Base-by-base conservation (phyloP, 2,113 vertebrate genomes). In the Ammodytes marinus region DNA sequence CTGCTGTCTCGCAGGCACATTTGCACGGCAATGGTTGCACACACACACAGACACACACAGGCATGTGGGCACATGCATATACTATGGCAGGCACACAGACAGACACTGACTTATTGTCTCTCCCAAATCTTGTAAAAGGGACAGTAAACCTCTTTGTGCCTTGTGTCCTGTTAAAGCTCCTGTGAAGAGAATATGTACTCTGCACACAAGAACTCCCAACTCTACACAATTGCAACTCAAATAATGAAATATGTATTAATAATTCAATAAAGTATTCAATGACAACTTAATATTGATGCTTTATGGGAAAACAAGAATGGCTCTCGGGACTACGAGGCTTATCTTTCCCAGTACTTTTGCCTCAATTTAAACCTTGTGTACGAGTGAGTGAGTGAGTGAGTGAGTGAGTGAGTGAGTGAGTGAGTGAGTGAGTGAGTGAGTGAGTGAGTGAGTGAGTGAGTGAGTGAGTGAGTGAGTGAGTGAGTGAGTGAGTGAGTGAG, bases 1-100 rank as follows among this genome's bases (percentile, higher is more conserved):
- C 94, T 93, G 93, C 93, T 95, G 94, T 95, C 93, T 95, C 88
- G 74, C 89, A 93, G 88, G 91, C 93, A 90, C 93, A 94, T 93
- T 92, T 90, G 91, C 90, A 91, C 90, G 88, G 88, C 85, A 89
- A 79, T 83, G 86, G 87, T 73, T 87, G 79, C 77, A 59, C 82
- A 82, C 88, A 81, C 69, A 75, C 60, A 77, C 42, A 61, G 5
- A 80, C 79, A 86, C 81, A 89, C 87, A 77, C 82, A 90, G 80
- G 79, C 91, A 94, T 89, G 90, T 86, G 86, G 87, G 86, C 92
- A 91, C 90, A 91, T 89, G 88, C 86, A 89, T 90, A 78, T 83
- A 92, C 89, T 82, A 89, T 79, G 83, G 86, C 89, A 92, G 80
- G 87, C 83, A 89, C 83, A 91, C 83, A 91, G 83, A 91, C 86